These are phyloP conservation scores for Biston betularia DNA, from an alignment of 2,888 invertebrate genomes.

Conservation along the genomic window DNA sequence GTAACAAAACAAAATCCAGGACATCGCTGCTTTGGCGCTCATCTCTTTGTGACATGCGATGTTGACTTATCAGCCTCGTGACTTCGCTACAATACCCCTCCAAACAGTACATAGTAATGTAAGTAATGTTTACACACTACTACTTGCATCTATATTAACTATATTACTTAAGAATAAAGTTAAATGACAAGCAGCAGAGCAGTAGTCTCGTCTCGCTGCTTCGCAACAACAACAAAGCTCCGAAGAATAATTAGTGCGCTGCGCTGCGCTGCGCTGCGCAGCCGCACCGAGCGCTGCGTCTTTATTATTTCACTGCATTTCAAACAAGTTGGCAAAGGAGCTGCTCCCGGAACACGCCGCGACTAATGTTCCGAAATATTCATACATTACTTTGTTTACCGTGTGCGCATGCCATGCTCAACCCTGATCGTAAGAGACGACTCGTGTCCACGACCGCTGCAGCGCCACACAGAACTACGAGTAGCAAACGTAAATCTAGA, in stretches of 20 bases:
- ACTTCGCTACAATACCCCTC: no score
- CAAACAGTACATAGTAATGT: no score
- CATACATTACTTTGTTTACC: not conserved
- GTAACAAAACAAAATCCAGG: no score
- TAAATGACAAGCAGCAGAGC: slow-evolving; percentile 6
- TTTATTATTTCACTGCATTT: slow-evolving; percentile 45
- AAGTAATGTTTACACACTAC: no score
- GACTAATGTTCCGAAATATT: slow-evolving; percentile 21
- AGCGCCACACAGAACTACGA: no score
- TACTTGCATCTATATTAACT: not conserved
- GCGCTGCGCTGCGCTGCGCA: slow-evolving; percentile 34
- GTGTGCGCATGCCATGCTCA: not conserved
- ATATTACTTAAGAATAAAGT: slow-evolving; percentile 4
- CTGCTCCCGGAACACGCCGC: slow-evolving; percentile 17
- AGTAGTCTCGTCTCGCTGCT: slow-evolving; percentile 22
- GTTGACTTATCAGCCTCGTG: no score
- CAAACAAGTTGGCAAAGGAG: slow-evolving; percentile 36
- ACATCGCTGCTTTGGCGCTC: no score
- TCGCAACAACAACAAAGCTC: slow-evolving; percentile 40
- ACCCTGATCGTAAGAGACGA: not conserved
- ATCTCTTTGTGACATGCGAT: no score
- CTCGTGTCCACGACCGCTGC: no score
- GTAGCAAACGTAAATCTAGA: no score
- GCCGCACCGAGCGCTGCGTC: slow-evolving; percentile 39
- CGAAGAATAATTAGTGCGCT: slow-evolving; percentile 48